Base-by-base conservation (phyloP, 2,888 invertebrate species). In the Neria commutata region DNA sequence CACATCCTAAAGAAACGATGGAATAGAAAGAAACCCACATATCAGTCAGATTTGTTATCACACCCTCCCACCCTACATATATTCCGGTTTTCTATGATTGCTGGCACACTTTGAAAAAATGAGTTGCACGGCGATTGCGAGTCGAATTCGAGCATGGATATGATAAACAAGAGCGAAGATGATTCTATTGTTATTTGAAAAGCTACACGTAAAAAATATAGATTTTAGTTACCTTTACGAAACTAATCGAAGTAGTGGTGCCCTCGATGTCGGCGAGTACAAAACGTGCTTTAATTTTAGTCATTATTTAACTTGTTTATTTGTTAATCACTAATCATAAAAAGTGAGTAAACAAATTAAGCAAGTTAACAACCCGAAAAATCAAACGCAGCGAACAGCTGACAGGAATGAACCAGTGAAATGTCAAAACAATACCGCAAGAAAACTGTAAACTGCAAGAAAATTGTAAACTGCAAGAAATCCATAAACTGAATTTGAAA, bases 181-280 rank as follows among this genome's bases (percentile, higher is more conserved):
- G n/a, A 37, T 37, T 11, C 1, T 47, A 6, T 47, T 21, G 19
- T 16, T 47, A 24, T 25, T 4, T 45, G 3, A 48, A 33, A 23
- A 25, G 5, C 19, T 14, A 8, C 16, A 25, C n/a, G n/a, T 16
- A 16, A 26, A 16, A 26, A 21, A 37, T 16, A 42, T 16, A 14
- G 21, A 10, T 17, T 54, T 26, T 11, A 16, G 6, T 72, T 78
- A 85, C 86, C 83, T 89, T 88, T 21, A 90, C 89, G 79, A 90
- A 91, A 65, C 84, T 84, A 64, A 90, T 88, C 48, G 89, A 87
- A 40, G 89, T 89, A 49, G 88, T 89, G 19, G 90, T 91, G 64
- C 91, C 91, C 77, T 91, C 90, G 70, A 91, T 88, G 73, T 91
- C 90, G 54, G 88, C 79, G 29, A 90, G 69, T 55, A 85, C 78